Evolutionary conservation across 2,797 vertebrate genomes (phyloP).

Genomic region (Chelonia mydas): DNA sequence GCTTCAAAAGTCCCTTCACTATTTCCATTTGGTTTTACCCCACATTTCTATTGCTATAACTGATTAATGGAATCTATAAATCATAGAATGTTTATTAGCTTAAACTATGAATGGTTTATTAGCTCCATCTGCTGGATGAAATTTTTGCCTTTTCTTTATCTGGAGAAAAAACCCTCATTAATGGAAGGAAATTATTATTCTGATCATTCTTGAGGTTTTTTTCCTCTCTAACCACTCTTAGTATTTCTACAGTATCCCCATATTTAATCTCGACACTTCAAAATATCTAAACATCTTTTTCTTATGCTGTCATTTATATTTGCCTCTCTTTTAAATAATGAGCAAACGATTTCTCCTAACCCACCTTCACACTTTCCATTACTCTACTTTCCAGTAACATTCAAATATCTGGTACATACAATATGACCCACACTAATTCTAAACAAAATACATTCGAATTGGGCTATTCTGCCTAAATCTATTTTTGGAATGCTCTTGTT

Average conservation of each 20-base stretch:
- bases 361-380: neutral
- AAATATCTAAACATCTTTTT: neutral
- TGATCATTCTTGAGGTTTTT: neutral
- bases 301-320: neutral
- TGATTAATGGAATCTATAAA: neutral
- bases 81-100: no score
- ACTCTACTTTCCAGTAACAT: neutral
- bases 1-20: neutral
- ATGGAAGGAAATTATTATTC: neutral
- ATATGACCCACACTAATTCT: no score
- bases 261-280: neutral
- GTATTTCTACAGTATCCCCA: neutral
- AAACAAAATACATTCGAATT: no score
- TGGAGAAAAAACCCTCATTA: neutral
- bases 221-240: neutral
- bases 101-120: neutral
- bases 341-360: neutral
- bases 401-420: no score
- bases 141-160: neutral
- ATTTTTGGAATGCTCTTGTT: no score
- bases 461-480: no score
- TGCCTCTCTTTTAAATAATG: neutral
- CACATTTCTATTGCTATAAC: neutral
- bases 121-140: neutral
- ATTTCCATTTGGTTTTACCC: neutral